Conservation (phyloP, 2,888 invertebrate genomes). For the Taphrorychus bicolor region DNA sequence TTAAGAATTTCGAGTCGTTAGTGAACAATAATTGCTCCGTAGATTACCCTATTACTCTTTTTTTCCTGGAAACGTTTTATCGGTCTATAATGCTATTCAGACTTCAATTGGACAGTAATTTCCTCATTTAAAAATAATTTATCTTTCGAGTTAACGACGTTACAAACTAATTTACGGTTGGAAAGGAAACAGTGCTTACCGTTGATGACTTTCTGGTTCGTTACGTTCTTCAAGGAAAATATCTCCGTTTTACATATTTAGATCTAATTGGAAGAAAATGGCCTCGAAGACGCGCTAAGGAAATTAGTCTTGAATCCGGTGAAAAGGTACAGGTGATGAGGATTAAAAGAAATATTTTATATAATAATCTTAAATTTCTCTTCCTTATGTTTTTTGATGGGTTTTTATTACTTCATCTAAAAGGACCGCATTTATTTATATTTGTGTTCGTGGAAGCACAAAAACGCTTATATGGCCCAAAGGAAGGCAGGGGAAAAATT, state of each 20-base stretch:
- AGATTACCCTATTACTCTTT: background rate
- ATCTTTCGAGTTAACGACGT: conserved; percentile 2
- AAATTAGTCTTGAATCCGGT: too few relatives aligned
- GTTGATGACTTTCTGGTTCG: background rate
- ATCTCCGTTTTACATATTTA: too few relatives aligned
- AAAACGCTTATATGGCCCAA: conserved; percentile 1
- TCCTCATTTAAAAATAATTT: conserved; percentile 11
- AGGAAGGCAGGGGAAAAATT: background rate
- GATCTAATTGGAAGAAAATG: too few relatives aligned
- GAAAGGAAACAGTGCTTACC: background rate
- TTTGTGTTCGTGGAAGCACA: background rate
- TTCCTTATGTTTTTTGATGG: background rate
- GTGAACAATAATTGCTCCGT: background rate
- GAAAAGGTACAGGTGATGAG: too few relatives aligned
- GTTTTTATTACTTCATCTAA: background rate
- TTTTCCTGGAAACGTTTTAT: background rate
- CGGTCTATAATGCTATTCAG: conserved; percentile 1
- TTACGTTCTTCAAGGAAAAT: background rate
- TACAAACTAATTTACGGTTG: background rate
- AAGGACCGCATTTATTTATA: conserved; percentile 1
- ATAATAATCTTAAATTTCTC: background rate
- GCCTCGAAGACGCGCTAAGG: too few relatives aligned
- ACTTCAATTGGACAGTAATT: conserved; percentile 9
- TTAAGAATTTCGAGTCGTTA: background rate
- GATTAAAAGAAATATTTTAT: too few relatives aligned